Percentiles rank a stretch among this genome's conserved stretches.
These are phyloP conservation scores for Sparus aurata DNA, from an alignment of 2,797 vertebrate species.

Conservation along the genomic window DNA sequence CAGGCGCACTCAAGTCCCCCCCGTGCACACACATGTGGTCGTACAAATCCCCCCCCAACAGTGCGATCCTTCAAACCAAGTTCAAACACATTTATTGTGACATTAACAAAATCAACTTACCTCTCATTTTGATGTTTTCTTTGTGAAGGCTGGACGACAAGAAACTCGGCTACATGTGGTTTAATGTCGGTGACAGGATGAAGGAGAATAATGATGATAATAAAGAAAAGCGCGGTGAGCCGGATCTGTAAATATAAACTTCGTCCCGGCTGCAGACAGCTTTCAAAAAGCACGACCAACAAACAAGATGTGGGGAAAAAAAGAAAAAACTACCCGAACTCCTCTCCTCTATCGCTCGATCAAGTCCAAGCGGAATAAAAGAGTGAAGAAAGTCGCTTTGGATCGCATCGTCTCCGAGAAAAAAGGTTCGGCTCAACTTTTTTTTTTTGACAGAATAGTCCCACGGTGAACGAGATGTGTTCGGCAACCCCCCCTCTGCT, in stretches of 20 bases:
- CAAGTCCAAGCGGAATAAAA: slow-evolving; percentile 69
- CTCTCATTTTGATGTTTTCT: slow-evolving; percentile 83
- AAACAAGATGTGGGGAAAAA: not conserved
- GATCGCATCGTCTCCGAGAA: slow-evolving; percentile 64
- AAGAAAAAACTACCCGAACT: slow-evolving; percentile 44
- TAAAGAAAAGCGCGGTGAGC: slow-evolving; percentile 15
- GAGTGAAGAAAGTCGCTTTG: slow-evolving; percentile 54
- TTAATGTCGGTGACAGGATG: slow-evolving; percentile 36
- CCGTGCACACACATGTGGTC: slow-evolving; percentile 71
- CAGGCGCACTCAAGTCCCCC: slow-evolving; percentile 60
- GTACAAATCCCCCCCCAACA: not conserved
- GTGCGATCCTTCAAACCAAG: slow-evolving; percentile 1
- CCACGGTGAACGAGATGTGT: slow-evolving; percentile 65
- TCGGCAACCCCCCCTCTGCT: slow-evolving; percentile 61
- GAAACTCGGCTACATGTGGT: slow-evolving; percentile 75
- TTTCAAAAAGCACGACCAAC: slow-evolving; percentile 18
- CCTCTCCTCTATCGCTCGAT: slow-evolving; percentile 69
- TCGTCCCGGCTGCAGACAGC: slow-evolving; percentile 55
- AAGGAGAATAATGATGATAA: slow-evolving; percentile 12
- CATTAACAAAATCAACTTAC: slow-evolving; percentile 67
- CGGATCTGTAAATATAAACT: slow-evolving; percentile 69
- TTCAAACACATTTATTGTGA: slow-evolving; percentile 3
- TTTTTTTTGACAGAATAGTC: slow-evolving; percentile 65
- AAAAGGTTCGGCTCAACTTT: slow-evolving; percentile 56
- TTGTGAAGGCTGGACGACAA: slow-evolving; percentile 15